Percentiles rank a stretch among this genome's conserved stretches.
Evolutionary conservation across 2,888 invertebrate species (phyloP).

Genomic region (Microctonus hyperodae): DNA sequence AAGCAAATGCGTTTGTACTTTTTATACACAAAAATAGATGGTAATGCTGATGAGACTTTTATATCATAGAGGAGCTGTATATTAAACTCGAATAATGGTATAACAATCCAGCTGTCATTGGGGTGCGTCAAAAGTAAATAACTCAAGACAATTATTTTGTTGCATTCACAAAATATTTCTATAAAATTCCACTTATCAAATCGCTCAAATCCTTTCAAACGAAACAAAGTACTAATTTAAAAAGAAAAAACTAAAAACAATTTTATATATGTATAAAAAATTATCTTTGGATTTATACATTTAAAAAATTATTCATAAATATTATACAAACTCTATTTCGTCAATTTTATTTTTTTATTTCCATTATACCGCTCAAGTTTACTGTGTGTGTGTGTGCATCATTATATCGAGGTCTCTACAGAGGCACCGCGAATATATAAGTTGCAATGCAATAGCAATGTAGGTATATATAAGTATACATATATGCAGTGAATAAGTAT

Average conservation of each 20-base stretch:
- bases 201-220: background rate
- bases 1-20: no score
- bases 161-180: background rate
- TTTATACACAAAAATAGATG: background rate
- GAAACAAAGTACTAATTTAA: no score
- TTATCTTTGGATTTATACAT: no score
- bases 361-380: background rate
- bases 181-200: no score
- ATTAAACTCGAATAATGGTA: conserved; percentile 50
- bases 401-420: background rate
- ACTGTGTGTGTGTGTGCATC: background rate
- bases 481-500: no score
- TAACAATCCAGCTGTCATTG: conserved; percentile 45
- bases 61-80: conserved; percentile 38
- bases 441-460: background rate
- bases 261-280: no score
- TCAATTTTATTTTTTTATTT: background rate
- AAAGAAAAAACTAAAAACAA: background rate
- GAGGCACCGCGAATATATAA: background rate
- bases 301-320: background rate
- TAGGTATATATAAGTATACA: no score
- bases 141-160: conserved; percentile 13
- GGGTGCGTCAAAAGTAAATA: conserved; percentile 39
- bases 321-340: no score
- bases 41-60: conserved; percentile 5